These are phyloP conservation scores for Campoplex capitator DNA, from an alignment of 2,888 invertebrate genomes.

Conservation along the genomic window DNA sequence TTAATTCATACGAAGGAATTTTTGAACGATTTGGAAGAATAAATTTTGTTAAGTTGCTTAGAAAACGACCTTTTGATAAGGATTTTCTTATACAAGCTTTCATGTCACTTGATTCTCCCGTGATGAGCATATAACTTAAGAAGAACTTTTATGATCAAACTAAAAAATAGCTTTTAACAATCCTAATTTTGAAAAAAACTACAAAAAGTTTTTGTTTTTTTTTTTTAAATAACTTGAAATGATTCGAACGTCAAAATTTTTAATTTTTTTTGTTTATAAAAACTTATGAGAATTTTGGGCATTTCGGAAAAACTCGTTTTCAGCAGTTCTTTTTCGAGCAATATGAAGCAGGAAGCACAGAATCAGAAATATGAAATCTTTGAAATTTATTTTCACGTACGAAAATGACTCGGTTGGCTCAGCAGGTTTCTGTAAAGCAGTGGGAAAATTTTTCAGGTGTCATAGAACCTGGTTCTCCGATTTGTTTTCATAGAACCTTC, in stretches of 20 bases:
- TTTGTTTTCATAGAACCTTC: conserved; percentile 2
- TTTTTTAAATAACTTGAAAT: neutral
- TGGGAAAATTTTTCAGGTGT: neutral
- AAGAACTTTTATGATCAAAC: neutral
- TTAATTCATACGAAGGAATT: neutral
- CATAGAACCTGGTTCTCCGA: neutral
- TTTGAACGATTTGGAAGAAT: neutral
- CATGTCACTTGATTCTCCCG: neutral
- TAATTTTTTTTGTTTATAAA: neutral
- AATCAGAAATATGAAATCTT: neutral
- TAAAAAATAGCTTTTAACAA: no score
- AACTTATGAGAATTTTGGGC: neutral
- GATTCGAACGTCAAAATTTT: neutral
- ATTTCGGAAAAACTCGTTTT: no score
- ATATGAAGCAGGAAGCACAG: neutral
- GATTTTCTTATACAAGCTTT: neutral
- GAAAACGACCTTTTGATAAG: neutral
- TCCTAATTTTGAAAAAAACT: no score
- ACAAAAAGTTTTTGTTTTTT: no score
- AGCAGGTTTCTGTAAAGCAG: neutral
- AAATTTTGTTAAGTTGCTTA: neutral
- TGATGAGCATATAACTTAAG: neutral
- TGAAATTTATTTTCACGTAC: no score
- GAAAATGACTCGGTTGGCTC: neutral
- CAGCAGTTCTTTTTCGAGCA: neutral